phyloP scores from a whole-genome alignment of 1,140 invertebrate genomes.

The Platyura marginata region DNA sequence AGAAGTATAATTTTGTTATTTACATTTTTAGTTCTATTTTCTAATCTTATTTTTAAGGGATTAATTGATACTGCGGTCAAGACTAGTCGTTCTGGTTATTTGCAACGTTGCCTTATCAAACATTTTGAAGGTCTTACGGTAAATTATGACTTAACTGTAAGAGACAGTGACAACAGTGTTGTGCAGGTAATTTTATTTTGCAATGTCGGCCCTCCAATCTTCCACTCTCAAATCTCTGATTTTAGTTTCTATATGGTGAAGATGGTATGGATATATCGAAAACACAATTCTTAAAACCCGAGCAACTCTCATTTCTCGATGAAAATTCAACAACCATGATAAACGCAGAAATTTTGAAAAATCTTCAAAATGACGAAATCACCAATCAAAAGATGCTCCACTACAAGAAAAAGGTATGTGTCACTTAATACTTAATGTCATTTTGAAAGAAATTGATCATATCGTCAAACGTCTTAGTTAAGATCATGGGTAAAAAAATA shows the following conservation, averaged over 20 bases:
- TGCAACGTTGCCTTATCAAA: slow-evolving; percentile 95
- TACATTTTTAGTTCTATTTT: neutral
- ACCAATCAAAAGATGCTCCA: slow-evolving; percentile 25
- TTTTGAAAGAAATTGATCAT: neutral
- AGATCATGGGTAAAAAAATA: slow-evolving; percentile 42
- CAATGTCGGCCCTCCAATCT: neutral
- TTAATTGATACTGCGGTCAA: slow-evolving; percentile 73
- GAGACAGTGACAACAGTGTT: slow-evolving; percentile 87
- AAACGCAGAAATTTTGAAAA: slow-evolving; percentile 33
- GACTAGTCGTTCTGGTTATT: slow-evolving; percentile 93
- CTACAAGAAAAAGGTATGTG: slow-evolving; percentile 25
- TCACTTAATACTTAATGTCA: neutral
- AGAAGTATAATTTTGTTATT: slow-evolving; percentile 38
- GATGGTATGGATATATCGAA: slow-evolving; percentile 88
- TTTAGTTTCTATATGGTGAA: slow-evolving; percentile 84
- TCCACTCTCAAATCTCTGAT: slow-evolving; percentile 4
- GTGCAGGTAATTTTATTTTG: slow-evolving; percentile 55
- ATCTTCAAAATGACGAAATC: slow-evolving; percentile 33
- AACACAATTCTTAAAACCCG: slow-evolving; percentile 63
- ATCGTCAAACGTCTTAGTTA: slow-evolving; percentile 11
- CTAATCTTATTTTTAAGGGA: slow-evolving; percentile 24
- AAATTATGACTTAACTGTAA: slow-evolving; percentile 83
- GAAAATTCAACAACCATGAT: slow-evolving; percentile 53
- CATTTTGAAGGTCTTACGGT: slow-evolving; percentile 88
- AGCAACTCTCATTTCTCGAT: slow-evolving; percentile 64